Conservation (phyloP, 1,140 invertebrate species). For the Plectrocnemia conspersa region DNA sequence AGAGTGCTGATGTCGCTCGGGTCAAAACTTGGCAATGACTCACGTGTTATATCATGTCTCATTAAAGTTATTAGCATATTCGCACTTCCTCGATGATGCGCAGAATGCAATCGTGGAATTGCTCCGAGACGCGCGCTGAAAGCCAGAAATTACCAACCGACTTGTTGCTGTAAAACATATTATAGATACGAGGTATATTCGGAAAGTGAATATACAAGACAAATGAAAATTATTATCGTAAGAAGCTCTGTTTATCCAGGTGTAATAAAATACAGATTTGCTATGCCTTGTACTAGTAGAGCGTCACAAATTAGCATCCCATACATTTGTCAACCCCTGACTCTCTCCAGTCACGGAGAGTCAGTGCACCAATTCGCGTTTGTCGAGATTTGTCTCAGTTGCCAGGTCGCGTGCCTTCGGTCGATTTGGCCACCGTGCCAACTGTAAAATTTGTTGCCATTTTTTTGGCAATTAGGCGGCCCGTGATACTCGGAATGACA, state of each 20-base stretch:
- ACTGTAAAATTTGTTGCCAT: slow-evolving; percentile 24
- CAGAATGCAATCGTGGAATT: neutral
- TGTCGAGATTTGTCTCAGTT: slow-evolving; percentile 5
- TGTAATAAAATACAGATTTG: too few species aligned
- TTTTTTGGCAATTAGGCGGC: slow-evolving; percentile 34
- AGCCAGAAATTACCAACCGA: too few species aligned
- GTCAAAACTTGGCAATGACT: neutral
- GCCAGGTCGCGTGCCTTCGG: slow-evolving; percentile 12
- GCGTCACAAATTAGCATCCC: too few species aligned
- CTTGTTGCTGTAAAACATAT: too few species aligned
- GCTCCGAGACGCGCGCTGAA: neutral
- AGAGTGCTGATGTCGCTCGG: neutral
- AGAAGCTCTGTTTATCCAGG: too few species aligned
- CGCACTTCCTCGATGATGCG: slow-evolving; percentile 1
- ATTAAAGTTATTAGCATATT: slow-evolving; percentile 16
- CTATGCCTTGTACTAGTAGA: too few species aligned
- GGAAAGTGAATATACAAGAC: too few species aligned
- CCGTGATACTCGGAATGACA: slow-evolving; percentile 28
- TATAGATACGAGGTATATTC: too few species aligned
- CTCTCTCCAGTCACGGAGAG: neutral
- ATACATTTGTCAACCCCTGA: neutral
- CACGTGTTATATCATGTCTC: slow-evolving; percentile 8
- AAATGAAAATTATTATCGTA: too few species aligned
- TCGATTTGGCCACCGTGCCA: slow-evolving; percentile 21
- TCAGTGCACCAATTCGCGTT: too few species aligned